Base-by-base conservation (phyloP, 2,888 invertebrate species). In the Amblyjoppa proteus region DNA sequence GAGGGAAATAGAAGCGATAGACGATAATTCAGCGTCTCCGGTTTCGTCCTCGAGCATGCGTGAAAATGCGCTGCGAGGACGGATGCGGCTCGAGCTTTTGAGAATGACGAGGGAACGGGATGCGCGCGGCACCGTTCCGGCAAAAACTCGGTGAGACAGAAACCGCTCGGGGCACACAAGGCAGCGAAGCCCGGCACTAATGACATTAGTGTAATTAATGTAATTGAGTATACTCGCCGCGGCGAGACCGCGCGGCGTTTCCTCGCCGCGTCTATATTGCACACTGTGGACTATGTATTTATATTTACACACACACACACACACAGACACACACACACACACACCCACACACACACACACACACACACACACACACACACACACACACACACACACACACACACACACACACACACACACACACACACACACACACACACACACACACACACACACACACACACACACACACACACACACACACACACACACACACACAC, bases 141-240 rank as follows among this genome's bases (percentile, higher is more conserved):
- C 82, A 71, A 86, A 87, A 86, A 86, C 75, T 61, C 31, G 38
- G 28, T 25, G 49, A 41, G 74, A 79, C 28, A 49, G 74, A 69
- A 53, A 38, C 78, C 81, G 61, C 74, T 61, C 81, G 56, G 68
- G 76, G 66, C 31, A 76, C 31, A 76, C 70, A 56, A 64, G 81
- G 53, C 80, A 83, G 71, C 73, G 80, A 75, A 79, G 74, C 49
- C 83, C 87, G 83, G 86, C 87, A 88, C 90, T 92, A 92, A 93
- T 92, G 91, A 90, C 91, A 90, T 92, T 92, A 93, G 91, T 90
- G 89, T 90, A 91, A 91, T 90, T 92, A 92, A 92, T 91, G 91
- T 92, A 91, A 93, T 92, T 91, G 92, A 90, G 89, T 88, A 88
- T 74, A 88, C 76, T 85, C 87, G 82, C 87, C 86, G 81, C 88